Evolutionary conservation across 2,797 vertebrate genomes (phyloP).

Genomic region (Hozukius guyotensis): DNA sequence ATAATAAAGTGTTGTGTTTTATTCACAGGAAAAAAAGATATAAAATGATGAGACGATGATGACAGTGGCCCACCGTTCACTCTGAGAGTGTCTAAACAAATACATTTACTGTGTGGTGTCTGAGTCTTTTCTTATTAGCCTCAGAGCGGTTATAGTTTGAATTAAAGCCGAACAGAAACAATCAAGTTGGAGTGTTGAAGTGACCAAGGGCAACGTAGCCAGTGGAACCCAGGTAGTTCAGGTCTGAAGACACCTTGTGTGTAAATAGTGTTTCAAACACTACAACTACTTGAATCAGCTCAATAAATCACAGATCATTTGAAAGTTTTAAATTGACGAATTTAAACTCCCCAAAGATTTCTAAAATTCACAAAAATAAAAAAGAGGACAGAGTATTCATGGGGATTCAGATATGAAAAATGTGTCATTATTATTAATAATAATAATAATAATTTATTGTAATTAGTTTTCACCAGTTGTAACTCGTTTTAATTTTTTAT

Average conservation of each 20-base stretch:
- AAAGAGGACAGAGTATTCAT: not conserved
- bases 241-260: not conserved
- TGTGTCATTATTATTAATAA: no score
- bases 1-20: no score
- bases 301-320: not conserved
- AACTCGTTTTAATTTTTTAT: not conserved
- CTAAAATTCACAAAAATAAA: not conserved
- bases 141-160: not conserved
- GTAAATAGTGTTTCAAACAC: not conserved
- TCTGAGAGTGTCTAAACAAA: no score
- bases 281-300: not conserved
- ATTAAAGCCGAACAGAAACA: not conserved
- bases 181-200: not conserved
- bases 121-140: no score
- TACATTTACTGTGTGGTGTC: no score
- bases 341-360: not conserved
- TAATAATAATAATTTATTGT: not conserved
- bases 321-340: not conserved
- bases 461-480: not conserved
- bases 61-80: no score
- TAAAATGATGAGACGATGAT: no score
- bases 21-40: no score
- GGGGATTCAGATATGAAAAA: not conserved
- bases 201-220: fast-evolving
- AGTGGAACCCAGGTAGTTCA: not conserved